These are phyloP conservation scores for Lordiphosa fenestrarum DNA, from an alignment of 2,888 invertebrate species.

Conservation along the genomic window DNA sequence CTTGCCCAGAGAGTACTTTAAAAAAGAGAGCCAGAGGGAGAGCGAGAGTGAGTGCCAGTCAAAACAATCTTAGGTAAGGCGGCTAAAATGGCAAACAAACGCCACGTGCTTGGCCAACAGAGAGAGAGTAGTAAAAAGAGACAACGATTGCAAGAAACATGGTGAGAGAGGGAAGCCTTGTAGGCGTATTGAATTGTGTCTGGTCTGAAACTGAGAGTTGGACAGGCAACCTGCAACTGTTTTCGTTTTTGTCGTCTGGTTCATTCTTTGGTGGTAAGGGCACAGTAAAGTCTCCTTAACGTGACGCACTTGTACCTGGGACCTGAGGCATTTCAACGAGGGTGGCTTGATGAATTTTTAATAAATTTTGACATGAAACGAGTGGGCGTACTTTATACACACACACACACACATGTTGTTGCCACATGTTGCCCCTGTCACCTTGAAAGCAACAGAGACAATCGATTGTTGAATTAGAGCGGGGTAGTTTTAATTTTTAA, in stretches of 20 bases:
- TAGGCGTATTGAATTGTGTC: constrained; percentile 24
- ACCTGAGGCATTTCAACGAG: constrained; percentile 46
- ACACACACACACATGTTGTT: no score
- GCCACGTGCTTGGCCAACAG: constrained; percentile 49
- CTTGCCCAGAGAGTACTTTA: no score
- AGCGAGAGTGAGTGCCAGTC: constrained; percentile 23
- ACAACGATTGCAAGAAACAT: constrained; percentile 1
- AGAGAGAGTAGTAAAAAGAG: not conserved
- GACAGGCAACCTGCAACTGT: constrained; percentile 20
- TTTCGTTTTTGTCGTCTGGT: constrained; percentile 10
- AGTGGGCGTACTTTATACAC: no score
- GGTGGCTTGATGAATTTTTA: constrained; percentile 8
- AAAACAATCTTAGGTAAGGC: constrained; percentile 38
- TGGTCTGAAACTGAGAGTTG: constrained; percentile 16
- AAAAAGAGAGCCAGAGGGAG: constrained; percentile 17
- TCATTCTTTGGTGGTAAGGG: constrained; percentile 1
- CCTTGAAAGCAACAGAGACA: not conserved
- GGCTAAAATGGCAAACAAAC: constrained; percentile 62
- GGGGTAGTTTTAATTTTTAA: no score
- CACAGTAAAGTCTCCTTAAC: constrained; percentile 8
- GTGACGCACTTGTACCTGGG: constrained; percentile 53
- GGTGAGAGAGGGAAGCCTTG: constrained; percentile 15
- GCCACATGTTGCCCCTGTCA: not conserved
- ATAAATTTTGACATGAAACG: no score
- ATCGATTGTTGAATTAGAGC: no score